Evolutionary conservation across 1,140 invertebrate genomes (phyloP).

Genomic region (Zaprionus tsacasi): DNA sequence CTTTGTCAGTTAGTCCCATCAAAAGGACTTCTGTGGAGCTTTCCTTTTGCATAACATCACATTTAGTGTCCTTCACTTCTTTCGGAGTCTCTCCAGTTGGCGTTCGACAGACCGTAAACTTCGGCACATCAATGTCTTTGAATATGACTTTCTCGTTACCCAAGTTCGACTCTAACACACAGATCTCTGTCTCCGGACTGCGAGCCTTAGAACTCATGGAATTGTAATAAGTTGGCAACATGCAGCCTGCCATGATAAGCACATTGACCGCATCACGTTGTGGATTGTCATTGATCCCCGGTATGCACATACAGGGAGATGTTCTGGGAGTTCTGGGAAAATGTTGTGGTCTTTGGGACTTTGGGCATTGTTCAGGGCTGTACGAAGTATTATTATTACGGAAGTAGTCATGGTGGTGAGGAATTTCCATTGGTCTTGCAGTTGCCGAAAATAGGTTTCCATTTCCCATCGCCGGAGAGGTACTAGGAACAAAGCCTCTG

Average conservation of each 20-base stretch:
- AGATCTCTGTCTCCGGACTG: conserved; percentile 31
- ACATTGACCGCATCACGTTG: conserved; percentile 39
- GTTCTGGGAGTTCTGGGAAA: not conserved
- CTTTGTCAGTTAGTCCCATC: not conserved
- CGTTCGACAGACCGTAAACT: conserved; percentile 43
- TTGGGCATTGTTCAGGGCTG: too few relatives aligned
- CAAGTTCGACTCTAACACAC: conserved; percentile 52
- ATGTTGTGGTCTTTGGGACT: not conserved
- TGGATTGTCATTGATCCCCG: not conserved
- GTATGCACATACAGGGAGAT: not conserved
- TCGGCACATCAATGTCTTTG: conserved; percentile 43
- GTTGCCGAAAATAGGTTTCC: not conserved
- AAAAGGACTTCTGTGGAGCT: conserved; percentile 37
- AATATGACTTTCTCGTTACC: conserved; percentile 42
- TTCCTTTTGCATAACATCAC: not conserved
- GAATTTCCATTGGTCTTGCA: too few relatives aligned
- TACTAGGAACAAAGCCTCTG: too few relatives aligned
- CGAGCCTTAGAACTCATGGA: not conserved
- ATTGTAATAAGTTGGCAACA: conserved; percentile 19
- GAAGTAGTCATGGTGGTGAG: too few relatives aligned
- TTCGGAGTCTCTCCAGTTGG: not conserved
- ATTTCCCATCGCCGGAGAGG: not conserved
- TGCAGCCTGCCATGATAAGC: conserved; percentile 47
- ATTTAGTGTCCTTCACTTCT: not conserved
- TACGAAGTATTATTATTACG: too few relatives aligned